Evolutionary conservation across 2,113 vertebrate genomes (phyloP).

Genomic region (Pteruthius melanotis): DNA sequence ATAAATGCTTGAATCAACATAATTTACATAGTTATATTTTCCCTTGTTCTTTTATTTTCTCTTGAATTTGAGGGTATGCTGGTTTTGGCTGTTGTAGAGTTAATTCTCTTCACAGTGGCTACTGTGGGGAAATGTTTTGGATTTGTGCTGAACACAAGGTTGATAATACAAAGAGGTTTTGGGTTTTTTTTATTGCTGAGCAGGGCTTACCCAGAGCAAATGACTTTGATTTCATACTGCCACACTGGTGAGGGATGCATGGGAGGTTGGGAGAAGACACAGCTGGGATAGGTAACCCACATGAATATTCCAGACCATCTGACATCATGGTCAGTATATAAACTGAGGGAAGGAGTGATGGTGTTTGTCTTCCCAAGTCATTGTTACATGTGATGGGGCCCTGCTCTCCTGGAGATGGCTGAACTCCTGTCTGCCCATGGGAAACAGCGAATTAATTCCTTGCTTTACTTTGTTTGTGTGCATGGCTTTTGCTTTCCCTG

Average conservation of each 20-base stretch:
- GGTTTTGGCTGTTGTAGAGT: neutral
- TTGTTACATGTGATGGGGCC: rapidly evolving
- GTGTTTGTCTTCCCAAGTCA: neutral
- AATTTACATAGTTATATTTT: neutral
- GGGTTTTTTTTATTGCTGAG: neutral
- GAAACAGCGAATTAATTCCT: neutral
- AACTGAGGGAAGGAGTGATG: neutral
- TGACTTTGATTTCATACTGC: neutral
- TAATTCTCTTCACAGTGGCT: neutral
- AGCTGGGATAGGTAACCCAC: neutral
- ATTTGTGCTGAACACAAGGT: neutral
- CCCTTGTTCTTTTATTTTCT: neutral
- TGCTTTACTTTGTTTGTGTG: neutral
- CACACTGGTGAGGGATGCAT: neutral
- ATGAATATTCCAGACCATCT: neutral
- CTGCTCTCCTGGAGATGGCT: neutral
- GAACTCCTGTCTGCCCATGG: neutral
- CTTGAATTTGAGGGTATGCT: neutral
- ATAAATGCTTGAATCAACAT: neutral
- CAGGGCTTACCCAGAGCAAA: neutral
- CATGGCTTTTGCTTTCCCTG: neutral
- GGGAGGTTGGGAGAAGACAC: rapidly evolving
- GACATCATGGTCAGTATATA: neutral
- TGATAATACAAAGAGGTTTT: neutral
- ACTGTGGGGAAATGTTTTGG: neutral